These are phyloP conservation scores for Euzetes globulus DNA, from an alignment of 2,888 invertebrate species.

Conservation along the genomic window DNA sequence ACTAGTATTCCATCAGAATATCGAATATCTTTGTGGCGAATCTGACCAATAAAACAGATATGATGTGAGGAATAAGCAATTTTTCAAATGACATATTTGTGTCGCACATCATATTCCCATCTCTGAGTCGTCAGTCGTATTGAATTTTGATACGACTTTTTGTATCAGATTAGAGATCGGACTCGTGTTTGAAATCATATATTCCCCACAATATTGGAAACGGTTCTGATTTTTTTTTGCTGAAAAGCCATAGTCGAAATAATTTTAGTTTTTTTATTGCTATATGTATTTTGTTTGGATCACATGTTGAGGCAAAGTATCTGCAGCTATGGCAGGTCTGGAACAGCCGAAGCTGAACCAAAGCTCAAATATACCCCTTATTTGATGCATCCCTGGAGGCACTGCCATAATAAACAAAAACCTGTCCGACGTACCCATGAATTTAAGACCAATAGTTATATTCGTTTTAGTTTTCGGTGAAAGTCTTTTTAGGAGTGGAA, in stretches of 20 bases:
- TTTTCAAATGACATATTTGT: too few species aligned
- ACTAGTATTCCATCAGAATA: background rate
- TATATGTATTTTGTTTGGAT: background rate
- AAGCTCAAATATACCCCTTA: constrained; percentile 15
- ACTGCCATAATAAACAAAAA: constrained; percentile 6
- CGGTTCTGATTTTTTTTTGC: background rate
- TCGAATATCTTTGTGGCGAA: too few species aligned
- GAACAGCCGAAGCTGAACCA: background rate
- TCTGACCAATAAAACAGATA: too few species aligned
- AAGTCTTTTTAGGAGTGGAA: background rate
- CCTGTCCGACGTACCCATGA: background rate
- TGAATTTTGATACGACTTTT: too few species aligned
- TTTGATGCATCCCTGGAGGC: constrained; percentile 17
- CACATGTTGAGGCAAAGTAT: background rate
- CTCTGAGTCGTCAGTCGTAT: too few species aligned
- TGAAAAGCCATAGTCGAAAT: background rate
- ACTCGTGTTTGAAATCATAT: too few species aligned
- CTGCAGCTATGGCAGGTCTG: background rate
- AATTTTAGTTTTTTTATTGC: background rate
- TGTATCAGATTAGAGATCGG: too few species aligned
- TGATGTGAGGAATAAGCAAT: too few species aligned
- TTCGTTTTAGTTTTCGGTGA: background rate
- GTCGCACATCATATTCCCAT: too few species aligned
- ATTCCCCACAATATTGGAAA: too few species aligned
- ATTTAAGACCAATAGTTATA: constrained; percentile 6